Conservation (phyloP, 2,888 invertebrate species). For the Shargacucullia verbasci region DNA sequence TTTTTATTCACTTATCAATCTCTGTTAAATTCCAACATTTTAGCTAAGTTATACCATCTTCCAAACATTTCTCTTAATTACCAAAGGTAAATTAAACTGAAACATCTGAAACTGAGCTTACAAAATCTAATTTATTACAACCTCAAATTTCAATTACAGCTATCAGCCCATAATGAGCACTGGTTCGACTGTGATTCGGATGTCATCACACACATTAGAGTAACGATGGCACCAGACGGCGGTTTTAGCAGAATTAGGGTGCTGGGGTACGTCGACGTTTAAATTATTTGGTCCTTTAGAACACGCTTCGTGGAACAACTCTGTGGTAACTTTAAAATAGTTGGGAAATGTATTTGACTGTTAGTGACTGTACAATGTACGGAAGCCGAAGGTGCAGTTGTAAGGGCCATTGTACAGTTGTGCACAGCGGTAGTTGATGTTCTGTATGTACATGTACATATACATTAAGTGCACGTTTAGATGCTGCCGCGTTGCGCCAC, state of each 20-base stretch:
- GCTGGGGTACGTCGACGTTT: constrained; percentile 68
- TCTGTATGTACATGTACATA: constrained; percentile 1
- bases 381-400: constrained; percentile 28
- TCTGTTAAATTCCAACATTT: no score
- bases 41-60: no score
- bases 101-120: constrained; percentile 11
- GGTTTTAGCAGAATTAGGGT: constrained; percentile 90
- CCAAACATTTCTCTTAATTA: no score
- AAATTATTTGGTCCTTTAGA: constrained; percentile 30
- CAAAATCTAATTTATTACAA: constrained; percentile 47
- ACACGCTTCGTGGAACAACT: constrained; percentile 12
- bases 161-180: constrained; percentile 86
- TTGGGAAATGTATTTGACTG: constrained; percentile 27
- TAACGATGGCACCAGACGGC: constrained; percentile 90
- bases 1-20: no score
- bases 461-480: constrained; percentile 3
- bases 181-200: constrained; percentile 78
- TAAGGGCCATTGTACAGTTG: constrained; percentile 31
- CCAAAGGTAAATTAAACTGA: constrained; percentile 16
- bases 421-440: constrained; percentile 17
- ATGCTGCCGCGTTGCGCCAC: neutral
- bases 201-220: constrained; percentile 85
- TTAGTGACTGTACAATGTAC: constrained; percentile 29
- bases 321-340: constrained; percentile 9
- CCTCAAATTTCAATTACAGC: constrained; percentile 66